Evolutionary conservation across 2,113 vertebrate species (phyloP).

Genomic region (Tamias sibiricus): DNA sequence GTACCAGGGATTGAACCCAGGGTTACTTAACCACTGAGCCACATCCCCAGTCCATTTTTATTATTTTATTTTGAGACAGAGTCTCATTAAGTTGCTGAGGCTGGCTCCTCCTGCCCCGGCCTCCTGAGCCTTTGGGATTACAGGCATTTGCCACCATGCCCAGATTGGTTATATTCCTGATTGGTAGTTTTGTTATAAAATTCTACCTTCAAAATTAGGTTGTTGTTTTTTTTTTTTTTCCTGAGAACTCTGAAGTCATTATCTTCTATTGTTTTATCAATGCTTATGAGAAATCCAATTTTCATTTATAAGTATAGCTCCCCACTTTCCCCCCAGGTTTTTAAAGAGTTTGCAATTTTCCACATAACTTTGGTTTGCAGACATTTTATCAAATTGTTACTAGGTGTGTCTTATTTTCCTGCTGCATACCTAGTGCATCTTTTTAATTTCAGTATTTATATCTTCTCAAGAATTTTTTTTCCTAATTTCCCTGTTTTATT

Average conservation of each 20-base stretch:
- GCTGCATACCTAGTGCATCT: background rate
- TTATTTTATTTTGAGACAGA: no score
- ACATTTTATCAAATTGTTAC: conserved; percentile 37
- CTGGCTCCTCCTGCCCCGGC: no score
- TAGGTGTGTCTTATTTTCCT: background rate
- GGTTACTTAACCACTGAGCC: no score
- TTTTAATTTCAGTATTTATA: background rate
- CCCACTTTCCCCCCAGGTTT: background rate
- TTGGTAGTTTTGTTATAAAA: conserved; percentile 28
- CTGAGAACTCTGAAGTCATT: background rate
- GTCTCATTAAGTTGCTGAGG: no score
- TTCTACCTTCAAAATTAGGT: conserved; percentile 6
- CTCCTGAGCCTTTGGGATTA: no score
- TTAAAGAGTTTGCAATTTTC: background rate
- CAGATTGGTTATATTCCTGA: background rate
- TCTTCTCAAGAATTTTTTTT: background rate
- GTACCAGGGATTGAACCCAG: no score
- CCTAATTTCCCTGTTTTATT: background rate
- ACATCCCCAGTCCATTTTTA: no score
- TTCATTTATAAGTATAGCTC: background rate
- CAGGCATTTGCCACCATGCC: no score
- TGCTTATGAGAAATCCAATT: conserved; percentile 11
- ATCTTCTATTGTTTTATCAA: background rate
- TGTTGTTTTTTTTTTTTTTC: no score
- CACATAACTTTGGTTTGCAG: conserved; percentile 28